phyloP scores from a whole-genome alignment of 2,113 vertebrate genomes.

The Phainopepla nitens region DNA sequence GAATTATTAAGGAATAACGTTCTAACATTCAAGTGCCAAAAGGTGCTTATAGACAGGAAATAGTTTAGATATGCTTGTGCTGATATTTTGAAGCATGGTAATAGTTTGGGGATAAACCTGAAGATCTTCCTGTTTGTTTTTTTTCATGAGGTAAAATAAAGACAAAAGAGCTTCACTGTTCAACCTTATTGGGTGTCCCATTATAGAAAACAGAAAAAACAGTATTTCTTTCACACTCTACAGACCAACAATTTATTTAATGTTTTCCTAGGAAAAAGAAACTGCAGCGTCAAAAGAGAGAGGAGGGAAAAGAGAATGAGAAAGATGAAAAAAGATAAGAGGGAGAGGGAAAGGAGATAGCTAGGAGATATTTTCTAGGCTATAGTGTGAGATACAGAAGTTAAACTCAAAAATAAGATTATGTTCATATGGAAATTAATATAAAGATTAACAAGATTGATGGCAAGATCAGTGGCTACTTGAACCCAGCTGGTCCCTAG shows the following conservation, averaged over 20 bases:
- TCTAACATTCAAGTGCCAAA: neutral
- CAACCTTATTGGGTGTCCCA: neutral
- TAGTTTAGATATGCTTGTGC: neutral
- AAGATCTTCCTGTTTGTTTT: neutral
- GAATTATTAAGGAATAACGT: neutral
- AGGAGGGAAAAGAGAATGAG: neutral
- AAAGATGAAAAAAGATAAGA: neutral
- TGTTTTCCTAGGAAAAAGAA: neutral
- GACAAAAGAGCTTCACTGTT: neutral
- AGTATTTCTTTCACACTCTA: neutral
- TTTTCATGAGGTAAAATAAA: neutral
- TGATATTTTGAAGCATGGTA: neutral
- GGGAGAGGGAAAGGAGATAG: neutral
- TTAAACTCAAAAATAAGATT: neutral
- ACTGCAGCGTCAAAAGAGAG: accelerated
- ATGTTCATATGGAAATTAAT: neutral
- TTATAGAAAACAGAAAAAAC: neutral
- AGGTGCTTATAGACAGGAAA: neutral
- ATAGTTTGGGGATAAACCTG: neutral
- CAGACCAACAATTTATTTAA: neutral
- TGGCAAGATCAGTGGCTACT: neutral
- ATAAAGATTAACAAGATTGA: neutral
- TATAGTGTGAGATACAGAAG: neutral
- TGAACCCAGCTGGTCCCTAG: neutral
- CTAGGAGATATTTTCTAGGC: neutral